Base-by-base conservation (phyloP, 1,140 invertebrate genomes). In the Dendroctonus ponderosae region DNA sequence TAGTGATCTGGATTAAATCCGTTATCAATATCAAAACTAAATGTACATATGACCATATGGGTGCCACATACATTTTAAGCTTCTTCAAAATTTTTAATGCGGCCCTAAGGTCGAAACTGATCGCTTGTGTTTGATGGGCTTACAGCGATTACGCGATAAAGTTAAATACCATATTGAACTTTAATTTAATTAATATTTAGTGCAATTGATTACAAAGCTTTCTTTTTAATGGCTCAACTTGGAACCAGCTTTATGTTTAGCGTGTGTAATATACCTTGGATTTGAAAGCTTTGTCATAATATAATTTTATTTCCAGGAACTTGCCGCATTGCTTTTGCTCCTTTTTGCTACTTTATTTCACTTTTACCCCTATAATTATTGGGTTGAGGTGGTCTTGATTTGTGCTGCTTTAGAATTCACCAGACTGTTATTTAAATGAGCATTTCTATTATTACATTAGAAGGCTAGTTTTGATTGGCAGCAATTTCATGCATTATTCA, bases 21-120 rank as follows among this genome's bases (percentile, higher is more conserved):
- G 51, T 60, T 66, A 67, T 67, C 66, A 56, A 67, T 67, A 67
- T 62, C 66, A 61, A 58, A 59, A 66, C 51, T 42, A 61, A 50
- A 11, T 9, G 41, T 11, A n/a, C 12, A 42, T 53, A 38, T 43
- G 42, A 59, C 61, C 58, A 67, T 60, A 60, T 67, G 65, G 41
- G 49, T 46, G 5, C 7, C 44, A 26, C 26, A 44, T 26, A n/a
- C 5, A 50, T 48, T 26, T 49, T 61, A 40, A 48, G 44, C 43
- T 44, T 46, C 12, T 59, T 48, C 26, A 49, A 39, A 61, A 50
- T 61, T 61, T 49, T 48, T 61, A 61, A 61, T 42, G 50, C 40
- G 4, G 53, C 42, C 53, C 40, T 26, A 7, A 26, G 53, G 53
- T 26, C 38, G 38, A 46, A 12, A 46, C 46, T 50, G 43, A 15